phyloP scores from a whole-genome alignment of 2,888 invertebrate genomes.

The Thymelicus lineola region DNA sequence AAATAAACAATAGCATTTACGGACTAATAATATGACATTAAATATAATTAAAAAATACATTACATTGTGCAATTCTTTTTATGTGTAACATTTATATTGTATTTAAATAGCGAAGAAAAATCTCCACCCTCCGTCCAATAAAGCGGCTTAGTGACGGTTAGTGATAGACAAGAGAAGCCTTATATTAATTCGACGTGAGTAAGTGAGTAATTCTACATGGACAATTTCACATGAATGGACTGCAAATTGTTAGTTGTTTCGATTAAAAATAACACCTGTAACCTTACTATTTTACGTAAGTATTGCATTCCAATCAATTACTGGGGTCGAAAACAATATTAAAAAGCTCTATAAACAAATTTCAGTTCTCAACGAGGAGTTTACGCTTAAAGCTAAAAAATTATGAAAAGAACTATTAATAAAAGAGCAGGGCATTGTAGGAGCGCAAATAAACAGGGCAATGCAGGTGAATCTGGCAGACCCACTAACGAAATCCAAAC shows the following conservation, averaged over 20 bases:
- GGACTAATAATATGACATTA: too few species aligned
- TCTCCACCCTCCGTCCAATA: not conserved
- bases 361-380: not conserved
- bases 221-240: too few species aligned
- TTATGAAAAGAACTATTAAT: slow-evolving; percentile 22
- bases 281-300: too few species aligned
- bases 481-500: slow-evolving; percentile 36
- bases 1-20: too few species aligned
- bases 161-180: not conserved
- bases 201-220: not conserved
- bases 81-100: not conserved
- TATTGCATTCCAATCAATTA: too few species aligned
- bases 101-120: not conserved
- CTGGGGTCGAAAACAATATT: too few species aligned
- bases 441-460: slow-evolving; percentile 22
- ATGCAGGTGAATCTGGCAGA: slow-evolving; percentile 28
- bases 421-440: slow-evolving; percentile 17
- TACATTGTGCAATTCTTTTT: too few species aligned
- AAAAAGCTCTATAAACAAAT: not conserved
- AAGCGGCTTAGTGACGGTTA: not conserved
- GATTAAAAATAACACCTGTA: too few species aligned
- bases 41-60: too few species aligned
- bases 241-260: too few species aligned
- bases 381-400: slow-evolving; percentile 7
- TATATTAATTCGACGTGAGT: not conserved